Evolutionary conservation across 1,140 invertebrate genomes (phyloP).

Genomic region (Sminthurinus signatus): DNA sequence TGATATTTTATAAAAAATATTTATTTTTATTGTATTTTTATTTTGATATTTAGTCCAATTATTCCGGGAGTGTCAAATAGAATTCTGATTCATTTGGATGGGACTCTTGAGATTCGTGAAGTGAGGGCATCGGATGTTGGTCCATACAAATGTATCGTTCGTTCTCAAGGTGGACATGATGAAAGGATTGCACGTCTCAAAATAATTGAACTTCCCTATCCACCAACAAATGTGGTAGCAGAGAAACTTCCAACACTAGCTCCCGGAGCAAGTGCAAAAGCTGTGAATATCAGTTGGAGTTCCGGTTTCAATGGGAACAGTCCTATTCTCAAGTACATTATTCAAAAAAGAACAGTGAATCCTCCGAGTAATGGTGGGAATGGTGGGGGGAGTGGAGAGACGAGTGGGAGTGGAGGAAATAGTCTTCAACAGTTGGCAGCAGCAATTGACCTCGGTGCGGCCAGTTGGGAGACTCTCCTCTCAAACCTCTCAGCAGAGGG

Average conservation of each 20-base stretch:
- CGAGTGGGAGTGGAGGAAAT: no score
- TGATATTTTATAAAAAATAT: conserved; percentile 12
- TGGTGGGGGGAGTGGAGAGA: no score
- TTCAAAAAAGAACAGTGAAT: conserved; percentile 76
- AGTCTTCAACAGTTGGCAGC: conserved; percentile 54
- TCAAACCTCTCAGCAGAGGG: conserved; percentile 74
- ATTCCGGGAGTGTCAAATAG: conserved; percentile 51
- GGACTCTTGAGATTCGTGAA: conserved; percentile 68
- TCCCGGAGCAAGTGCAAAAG: conserved; percentile 46
- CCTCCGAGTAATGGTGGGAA: no score
- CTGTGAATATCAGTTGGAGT: conserved; percentile 87
- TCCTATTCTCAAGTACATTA: conserved; percentile 84
- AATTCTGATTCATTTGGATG: conserved; percentile 64
- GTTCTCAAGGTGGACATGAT: conserved; percentile 85
- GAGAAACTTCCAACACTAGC: conserved; percentile 47
- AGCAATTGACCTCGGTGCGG: conserved; percentile 40
- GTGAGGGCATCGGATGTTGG: conserved; percentile 76
- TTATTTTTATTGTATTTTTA: conserved; percentile 5
- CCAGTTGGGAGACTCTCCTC: conserved; percentile 72
- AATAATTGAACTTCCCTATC: conserved; percentile 89
- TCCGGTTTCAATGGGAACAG: conserved; percentile 96
- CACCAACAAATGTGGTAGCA: conserved; percentile 79
- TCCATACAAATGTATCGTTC: conserved; percentile 71
- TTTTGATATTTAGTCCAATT: conserved; percentile 46
- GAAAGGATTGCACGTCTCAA: conserved; percentile 72